Percentiles rank a stretch among this genome's conserved stretches.
phyloP scores from a whole-genome alignment of 2,797 vertebrate species.

The Gambelia wislizenii region DNA sequence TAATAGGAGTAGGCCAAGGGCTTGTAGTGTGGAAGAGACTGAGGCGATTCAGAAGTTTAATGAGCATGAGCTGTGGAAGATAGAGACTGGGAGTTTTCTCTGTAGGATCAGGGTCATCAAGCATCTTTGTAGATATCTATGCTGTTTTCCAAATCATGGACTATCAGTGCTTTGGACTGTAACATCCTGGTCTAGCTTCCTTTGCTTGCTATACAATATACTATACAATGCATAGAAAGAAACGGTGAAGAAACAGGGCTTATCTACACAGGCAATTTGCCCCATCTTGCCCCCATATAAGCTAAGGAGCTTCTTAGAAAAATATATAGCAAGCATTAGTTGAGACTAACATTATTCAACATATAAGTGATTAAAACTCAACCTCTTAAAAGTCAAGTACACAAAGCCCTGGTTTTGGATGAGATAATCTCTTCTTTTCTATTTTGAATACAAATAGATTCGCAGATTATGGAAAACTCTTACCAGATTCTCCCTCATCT shows the following conservation, averaged over 20 bases:
- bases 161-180: not conserved
- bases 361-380: no score
- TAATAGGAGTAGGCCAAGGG: not conserved
- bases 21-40: not conserved
- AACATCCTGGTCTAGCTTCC: not conserved
- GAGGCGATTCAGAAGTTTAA: not conserved
- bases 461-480: not conserved
- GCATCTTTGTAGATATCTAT: not conserved
- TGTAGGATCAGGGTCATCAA: fast-evolving
- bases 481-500: not conserved
- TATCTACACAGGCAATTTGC: no score
- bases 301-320: no score
- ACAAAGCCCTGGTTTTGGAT: no score
- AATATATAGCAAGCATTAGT: no score
- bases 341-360: no score
- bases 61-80: not conserved
- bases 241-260: not conserved
- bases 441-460: not conserved
- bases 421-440: no score
- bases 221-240: not conserved
- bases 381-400: no score
- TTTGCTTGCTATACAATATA: not conserved
- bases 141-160: not conserved
- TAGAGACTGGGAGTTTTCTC: not conserved
- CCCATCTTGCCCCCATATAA: no score